Conservation (phyloP, 2,888 invertebrate genomes). For the Plagodis dolabraria region DNA sequence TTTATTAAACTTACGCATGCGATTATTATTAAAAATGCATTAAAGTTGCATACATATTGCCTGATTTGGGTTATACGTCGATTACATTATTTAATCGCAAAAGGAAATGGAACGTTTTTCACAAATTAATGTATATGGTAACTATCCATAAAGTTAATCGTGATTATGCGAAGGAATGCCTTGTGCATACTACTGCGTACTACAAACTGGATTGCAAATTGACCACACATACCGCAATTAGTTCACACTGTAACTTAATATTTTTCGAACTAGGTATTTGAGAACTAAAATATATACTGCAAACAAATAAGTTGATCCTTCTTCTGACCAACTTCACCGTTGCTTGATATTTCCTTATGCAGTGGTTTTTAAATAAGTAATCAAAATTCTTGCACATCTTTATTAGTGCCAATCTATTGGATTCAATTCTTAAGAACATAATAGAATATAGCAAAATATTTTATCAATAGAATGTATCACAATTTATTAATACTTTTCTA, state of each 20-base stretch:
- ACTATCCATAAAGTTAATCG: slow-evolving; percentile 23
- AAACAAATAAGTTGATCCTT: too few species aligned
- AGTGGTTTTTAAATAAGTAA: too few species aligned
- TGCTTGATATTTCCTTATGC: too few species aligned
- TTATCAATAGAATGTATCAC: too few species aligned
- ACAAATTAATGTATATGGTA: slow-evolving; percentile 14
- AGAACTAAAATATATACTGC: too few species aligned
- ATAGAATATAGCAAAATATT: too few species aligned
- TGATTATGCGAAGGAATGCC: slow-evolving; percentile 19
- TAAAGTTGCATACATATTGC: slow-evolving; percentile 24
- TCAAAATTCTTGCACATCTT: too few species aligned
- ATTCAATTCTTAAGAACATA: too few species aligned
- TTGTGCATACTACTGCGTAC: neutral
- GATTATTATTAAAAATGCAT: slow-evolving; percentile 31
- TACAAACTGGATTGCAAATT: slow-evolving; percentile 13
- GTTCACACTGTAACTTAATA: neutral
- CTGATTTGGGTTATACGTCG: slow-evolving; percentile 25
- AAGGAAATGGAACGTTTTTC: slow-evolving; percentile 23
- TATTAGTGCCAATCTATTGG: too few species aligned
- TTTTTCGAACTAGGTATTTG: too few species aligned
- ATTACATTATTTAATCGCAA: slow-evolving; percentile 20
- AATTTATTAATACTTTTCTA: too few species aligned
- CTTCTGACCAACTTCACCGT: too few species aligned
- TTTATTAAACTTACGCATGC: slow-evolving; percentile 31
- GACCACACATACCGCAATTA: slow-evolving; percentile 21